Evolutionary conservation across 2,797 vertebrate species (phyloP).

Genomic region (Micromesistius poutassou): DNA sequence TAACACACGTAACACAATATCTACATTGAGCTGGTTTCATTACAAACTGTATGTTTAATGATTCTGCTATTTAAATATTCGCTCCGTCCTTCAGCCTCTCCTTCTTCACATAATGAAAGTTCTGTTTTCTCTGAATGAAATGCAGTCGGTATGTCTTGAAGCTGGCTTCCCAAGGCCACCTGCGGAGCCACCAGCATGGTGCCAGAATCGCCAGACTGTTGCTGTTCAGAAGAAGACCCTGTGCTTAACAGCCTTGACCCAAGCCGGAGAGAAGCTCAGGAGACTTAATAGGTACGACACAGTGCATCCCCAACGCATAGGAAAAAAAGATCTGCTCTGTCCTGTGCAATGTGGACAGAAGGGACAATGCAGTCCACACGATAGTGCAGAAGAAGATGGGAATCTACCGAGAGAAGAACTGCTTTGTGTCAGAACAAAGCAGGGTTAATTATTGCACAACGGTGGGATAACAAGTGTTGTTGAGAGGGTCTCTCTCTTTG

Average conservation of each 20-base stretch:
- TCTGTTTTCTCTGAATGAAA: conserved; percentile 43
- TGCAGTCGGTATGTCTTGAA: conserved; percentile 44
- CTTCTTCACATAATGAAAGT: conserved; percentile 39
- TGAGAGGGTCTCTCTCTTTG: conserved; percentile 44
- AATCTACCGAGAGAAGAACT: neutral
- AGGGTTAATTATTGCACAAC: neutral
- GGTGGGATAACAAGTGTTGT: conserved; percentile 8
- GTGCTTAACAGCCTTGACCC: conserved; percentile 41
- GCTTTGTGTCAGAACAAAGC: neutral
- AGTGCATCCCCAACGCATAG: neutral
- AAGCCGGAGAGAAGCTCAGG: conserved; percentile 21
- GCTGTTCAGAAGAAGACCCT: conserved; percentile 42
- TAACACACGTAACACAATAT: too few relatives aligned
- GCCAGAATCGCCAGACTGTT: conserved; percentile 43
- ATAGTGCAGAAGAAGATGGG: neutral
- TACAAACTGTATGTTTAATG: too few relatives aligned
- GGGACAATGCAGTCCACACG: neutral
- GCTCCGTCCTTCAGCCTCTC: conserved; percentile 28
- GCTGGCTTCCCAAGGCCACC: conserved; percentile 52
- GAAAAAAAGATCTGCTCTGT: neutral
- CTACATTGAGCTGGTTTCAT: too few relatives aligned
- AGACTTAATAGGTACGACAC: neutral
- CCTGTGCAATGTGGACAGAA: neutral
- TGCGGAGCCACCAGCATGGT: conserved; percentile 44
- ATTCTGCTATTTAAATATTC: neutral